A percentile compares a stretch with the other conserved stretches of the same genome.
Evolutionary conservation across 1,140 invertebrate species (phyloP).

Genomic region (Colletes latitarsis): DNA sequence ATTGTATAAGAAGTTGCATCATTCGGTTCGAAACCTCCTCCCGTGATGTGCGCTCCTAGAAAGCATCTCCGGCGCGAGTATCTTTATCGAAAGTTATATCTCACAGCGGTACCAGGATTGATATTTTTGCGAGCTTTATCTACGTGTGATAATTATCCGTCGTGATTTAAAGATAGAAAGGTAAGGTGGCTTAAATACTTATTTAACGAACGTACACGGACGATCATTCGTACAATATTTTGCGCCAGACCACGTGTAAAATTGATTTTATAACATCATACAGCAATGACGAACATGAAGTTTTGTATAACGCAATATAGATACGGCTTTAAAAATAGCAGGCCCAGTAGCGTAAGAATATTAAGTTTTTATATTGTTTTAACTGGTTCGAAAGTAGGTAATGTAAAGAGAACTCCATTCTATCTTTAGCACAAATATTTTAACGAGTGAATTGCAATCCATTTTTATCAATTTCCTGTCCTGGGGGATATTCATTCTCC

Average conservation of each 20-base stretch:
- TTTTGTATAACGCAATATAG: not conserved
- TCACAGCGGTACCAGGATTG: constrained; percentile 27
- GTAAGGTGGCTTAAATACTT: constrained; percentile 4
- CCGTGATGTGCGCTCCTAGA: constrained; percentile 49
- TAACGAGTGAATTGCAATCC: constrained; percentile 29
- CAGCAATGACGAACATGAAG: not conserved
- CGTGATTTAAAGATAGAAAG: constrained; percentile 25
- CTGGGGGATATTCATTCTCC: no score
- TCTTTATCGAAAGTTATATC: constrained; percentile 45
- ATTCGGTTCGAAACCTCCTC: constrained; percentile 49
- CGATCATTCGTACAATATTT: no score
- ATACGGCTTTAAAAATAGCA: not conserved
- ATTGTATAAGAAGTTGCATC: constrained; percentile 55
- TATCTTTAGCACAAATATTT: constrained; percentile 34
- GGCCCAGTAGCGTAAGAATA: no score
- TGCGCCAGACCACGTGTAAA: constrained; percentile 11
- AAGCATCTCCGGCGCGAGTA: constrained; percentile 49
- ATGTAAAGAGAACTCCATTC: constrained; percentile 8
- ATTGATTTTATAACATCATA: not conserved
- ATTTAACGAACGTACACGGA: not conserved
- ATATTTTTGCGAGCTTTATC: constrained; percentile 41
- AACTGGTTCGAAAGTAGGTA: constrained; percentile 11
- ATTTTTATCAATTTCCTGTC: constrained; percentile 7
- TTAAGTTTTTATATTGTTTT: constrained; percentile 16
- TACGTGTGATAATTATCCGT: constrained; percentile 40